Percentiles rank a stretch among this genome's conserved stretches.
phyloP scores from a whole-genome alignment of 2,888 invertebrate genomes.

The Thecophora atra region DNA sequence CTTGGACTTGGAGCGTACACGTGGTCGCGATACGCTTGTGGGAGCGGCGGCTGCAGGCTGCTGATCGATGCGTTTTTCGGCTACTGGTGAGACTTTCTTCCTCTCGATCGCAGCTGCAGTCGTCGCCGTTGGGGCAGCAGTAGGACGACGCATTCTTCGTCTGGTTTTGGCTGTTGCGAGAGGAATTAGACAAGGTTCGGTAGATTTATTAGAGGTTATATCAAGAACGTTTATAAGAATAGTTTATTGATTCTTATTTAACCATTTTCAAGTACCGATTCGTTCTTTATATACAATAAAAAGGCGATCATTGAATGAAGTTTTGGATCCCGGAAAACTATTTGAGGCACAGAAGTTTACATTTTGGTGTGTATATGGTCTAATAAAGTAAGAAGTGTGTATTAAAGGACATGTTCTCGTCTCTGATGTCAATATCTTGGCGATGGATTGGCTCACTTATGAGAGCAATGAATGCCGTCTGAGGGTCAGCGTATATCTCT shows the following conservation, averaged over 20 bases:
- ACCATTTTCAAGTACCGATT: background rate
- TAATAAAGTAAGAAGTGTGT: too few species aligned
- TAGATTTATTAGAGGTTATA: too few species aligned
- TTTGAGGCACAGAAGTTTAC: too few species aligned
- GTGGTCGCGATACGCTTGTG: slow-evolving; percentile 71
- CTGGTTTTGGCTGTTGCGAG: slow-evolving; percentile 59
- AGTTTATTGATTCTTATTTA: background rate
- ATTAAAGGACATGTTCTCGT: too few species aligned
- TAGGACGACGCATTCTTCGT: slow-evolving; percentile 60
- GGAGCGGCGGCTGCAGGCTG: slow-evolving; percentile 68
- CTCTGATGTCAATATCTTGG: too few species aligned
- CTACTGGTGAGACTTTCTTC: slow-evolving; percentile 54
- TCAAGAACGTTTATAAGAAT: background rate
- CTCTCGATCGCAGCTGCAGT: slow-evolving; percentile 54
- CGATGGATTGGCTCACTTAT: too few species aligned
- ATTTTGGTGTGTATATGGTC: too few species aligned
- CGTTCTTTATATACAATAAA: too few species aligned
- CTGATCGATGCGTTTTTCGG: slow-evolving; percentile 69
- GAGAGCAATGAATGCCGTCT: too few species aligned
- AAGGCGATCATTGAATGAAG: too few species aligned
- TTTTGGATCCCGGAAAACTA: too few species aligned
- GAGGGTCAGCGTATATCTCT: too few species aligned
- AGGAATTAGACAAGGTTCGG: background rate
- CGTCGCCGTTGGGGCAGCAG: slow-evolving; percentile 49
- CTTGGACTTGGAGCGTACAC: slow-evolving; percentile 72